phyloP scores from a whole-genome alignment of 2,797 vertebrate species.

The Anisognathus igniventris region DNA sequence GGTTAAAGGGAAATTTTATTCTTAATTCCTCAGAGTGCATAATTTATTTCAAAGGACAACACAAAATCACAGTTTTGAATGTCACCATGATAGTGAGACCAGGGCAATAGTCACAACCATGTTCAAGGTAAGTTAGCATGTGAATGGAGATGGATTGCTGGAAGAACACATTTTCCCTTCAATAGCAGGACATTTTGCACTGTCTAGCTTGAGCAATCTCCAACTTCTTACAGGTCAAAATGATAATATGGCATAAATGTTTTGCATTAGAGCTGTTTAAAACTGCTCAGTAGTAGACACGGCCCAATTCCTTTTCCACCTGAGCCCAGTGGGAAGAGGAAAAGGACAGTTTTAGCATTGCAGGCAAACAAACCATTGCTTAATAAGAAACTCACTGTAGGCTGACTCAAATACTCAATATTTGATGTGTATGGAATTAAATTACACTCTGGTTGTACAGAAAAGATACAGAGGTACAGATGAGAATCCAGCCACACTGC shows the following conservation, averaged over 20 bases:
- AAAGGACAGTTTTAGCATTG: background rate
- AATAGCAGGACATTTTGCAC: background rate
- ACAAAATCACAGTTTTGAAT: background rate
- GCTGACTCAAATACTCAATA: background rate
- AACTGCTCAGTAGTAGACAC: background rate
- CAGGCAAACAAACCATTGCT: background rate
- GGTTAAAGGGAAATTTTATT: background rate
- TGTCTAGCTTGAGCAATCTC: background rate
- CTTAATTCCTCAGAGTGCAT: background rate
- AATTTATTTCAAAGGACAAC: background rate
- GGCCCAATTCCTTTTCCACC: background rate
- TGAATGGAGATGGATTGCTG: background rate
- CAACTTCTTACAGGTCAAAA: background rate
- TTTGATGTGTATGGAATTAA: background rate
- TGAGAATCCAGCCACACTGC: background rate
- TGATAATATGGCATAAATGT: background rate
- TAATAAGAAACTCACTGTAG: conserved; percentile 18
- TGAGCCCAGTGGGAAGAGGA: background rate
- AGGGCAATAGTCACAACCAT: background rate
- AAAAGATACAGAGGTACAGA: background rate
- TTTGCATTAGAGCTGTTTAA: background rate
- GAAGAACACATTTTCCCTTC: background rate
- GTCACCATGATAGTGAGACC: background rate
- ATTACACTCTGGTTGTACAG: background rate
- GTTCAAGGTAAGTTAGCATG: background rate